Conservation (phyloP, 2,797 vertebrate genomes). For the Sphaeramia orbicularis region DNA sequence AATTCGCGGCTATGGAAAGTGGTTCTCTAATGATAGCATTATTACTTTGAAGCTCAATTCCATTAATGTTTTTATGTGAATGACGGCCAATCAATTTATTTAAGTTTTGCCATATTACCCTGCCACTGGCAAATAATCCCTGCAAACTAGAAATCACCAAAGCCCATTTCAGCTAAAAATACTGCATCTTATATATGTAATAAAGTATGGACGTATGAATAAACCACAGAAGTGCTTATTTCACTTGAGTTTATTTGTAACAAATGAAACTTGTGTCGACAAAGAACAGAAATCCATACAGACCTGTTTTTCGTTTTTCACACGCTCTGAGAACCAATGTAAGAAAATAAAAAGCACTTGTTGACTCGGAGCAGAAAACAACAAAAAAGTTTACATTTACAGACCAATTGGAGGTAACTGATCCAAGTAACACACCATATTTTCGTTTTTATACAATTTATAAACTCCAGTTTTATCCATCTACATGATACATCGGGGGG, state of each 20-base stretch:
- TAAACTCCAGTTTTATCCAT: constrained; percentile 95
- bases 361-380: constrained; percentile 90
- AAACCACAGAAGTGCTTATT: constrained; percentile 86
- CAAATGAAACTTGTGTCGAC: constrained; percentile 99
- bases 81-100: no score
- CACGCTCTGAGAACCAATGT: constrained; percentile 90
- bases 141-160: no score
- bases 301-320: constrained; percentile 87
- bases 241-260: constrained; percentile 99
- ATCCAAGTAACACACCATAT: constrained; percentile 94
- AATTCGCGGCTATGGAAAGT: no score
- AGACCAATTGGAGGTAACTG: constrained; percentile 95
- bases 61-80: no score
- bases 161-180: neutral
- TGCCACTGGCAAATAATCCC: no score
- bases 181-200: neutral
- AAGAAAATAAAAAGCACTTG: constrained; percentile 99
- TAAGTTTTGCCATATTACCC: no score
- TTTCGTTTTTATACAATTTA: constrained; percentile 85
- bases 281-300: constrained; percentile 98
- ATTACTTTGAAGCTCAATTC: no score
- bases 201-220: constrained; percentile 18
- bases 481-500: constrained; percentile 89
- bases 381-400: constrained; percentile 92
- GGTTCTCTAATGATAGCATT: no score